Evolutionary conservation across 2,888 invertebrate species (phyloP).

Genomic region (Drosophila nigritarsus): DNA sequence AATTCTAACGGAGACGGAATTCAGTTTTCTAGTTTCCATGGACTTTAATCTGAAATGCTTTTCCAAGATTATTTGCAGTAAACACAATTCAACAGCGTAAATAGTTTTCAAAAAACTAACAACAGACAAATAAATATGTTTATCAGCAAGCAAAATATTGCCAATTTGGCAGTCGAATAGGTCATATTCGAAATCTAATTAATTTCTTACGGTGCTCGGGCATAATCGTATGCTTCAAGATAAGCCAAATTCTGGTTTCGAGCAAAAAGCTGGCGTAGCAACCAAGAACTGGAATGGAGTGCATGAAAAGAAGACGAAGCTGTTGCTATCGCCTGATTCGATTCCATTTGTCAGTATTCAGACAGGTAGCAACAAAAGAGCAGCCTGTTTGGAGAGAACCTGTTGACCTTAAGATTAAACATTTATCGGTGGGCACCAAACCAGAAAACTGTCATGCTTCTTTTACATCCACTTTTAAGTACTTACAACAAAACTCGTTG

Average conservation of each 20-base stretch:
- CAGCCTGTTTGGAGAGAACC: constrained; percentile 37
- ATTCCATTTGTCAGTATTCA: constrained; percentile 9
- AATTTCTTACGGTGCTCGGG: constrained; percentile 4
- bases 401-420: constrained; percentile 65
- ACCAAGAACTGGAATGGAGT: constrained; percentile 21
- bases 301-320: neutral
- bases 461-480: neutral
- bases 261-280: constrained; percentile 31
- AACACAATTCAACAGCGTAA: constrained; percentile 24
- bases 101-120: constrained; percentile 17
- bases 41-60: constrained; percentile 53
- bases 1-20: neutral
- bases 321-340: constrained; percentile 6
- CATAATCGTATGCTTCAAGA: constrained; percentile 22
- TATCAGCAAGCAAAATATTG: constrained; percentile 23
- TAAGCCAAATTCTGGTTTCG: constrained; percentile 22
- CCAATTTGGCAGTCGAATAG: constrained; percentile 5
- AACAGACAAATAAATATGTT: constrained; percentile 16
- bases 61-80: constrained; percentile 18
- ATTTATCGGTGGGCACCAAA: constrained; percentile 17
- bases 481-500: neutral
- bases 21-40: constrained; percentile 9
- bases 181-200: constrained; percentile 1
- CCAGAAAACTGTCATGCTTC: constrained; percentile 6
- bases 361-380: constrained; percentile 17